Conservation (phyloP, 2,797 vertebrate species). For the Brotula barbata region DNA sequence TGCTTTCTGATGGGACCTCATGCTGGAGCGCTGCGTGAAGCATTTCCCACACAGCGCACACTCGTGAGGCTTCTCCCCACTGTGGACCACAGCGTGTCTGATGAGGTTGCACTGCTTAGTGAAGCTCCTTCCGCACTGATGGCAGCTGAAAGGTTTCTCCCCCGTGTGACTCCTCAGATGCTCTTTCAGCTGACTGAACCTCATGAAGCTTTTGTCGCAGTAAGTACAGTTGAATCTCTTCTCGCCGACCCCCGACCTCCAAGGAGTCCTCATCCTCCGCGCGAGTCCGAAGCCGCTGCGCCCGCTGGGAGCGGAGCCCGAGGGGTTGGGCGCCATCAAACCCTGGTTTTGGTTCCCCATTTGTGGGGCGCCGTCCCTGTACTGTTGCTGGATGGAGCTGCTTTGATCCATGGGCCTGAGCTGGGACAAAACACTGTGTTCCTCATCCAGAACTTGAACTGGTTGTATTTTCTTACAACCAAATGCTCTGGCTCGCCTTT, state of each 20-base stretch:
- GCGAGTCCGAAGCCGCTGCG: conserved; percentile 40
- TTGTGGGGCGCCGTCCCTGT: conserved; percentile 4
- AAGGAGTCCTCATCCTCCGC: conserved; percentile 60
- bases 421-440: conserved; percentile 12
- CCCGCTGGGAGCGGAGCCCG: not conserved
- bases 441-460: conserved; percentile 15
- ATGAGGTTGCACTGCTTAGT: conserved; percentile 77
- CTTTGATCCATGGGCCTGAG: not conserved
- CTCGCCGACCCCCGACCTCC: conserved; percentile 59
- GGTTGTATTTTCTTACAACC: conserved; percentile 30
- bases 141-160: conserved; percentile 74
- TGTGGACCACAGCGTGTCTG: conserved; percentile 75
- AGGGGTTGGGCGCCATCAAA: fast-evolving
- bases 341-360: conserved; percentile 1
- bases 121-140: conserved; percentile 74
- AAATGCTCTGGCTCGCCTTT: conserved; percentile 34
- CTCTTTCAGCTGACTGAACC: conserved; percentile 75
- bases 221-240: conserved; percentile 73
- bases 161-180: conserved; percentile 78
- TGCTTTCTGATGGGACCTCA: conserved; percentile 75
- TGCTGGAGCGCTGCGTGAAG: conserved; percentile 75
- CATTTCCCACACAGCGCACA: conserved; percentile 72
- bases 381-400: conserved; percentile 13
- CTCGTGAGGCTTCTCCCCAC: conserved; percentile 72
- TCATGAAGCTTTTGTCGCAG: conserved; percentile 70